Evolutionary conservation across 2,113 vertebrate genomes (phyloP).

Genomic region (Aphyosemion australe): DNA sequence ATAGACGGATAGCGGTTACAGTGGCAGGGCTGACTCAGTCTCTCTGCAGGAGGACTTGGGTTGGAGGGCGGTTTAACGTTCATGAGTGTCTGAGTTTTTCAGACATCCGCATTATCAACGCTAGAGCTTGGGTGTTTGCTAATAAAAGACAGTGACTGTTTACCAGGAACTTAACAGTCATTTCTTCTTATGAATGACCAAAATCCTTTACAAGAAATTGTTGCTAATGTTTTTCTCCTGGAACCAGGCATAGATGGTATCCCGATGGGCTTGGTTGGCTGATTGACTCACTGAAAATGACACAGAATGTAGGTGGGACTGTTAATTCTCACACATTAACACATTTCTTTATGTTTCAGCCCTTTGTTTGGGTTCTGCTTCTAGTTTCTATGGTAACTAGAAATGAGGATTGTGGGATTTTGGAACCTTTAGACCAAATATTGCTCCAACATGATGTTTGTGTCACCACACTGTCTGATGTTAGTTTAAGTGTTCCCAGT

Average conservation of each 20-base stretch:
- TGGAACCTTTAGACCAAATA: too few species aligned
- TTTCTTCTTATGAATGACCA: slow-evolving; percentile 47
- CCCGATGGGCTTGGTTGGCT: slow-evolving; percentile 38
- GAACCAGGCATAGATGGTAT: slow-evolving; percentile 28
- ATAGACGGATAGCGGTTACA: slow-evolving; percentile 48
- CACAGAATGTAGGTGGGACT: too few species aligned
- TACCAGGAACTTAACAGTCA: slow-evolving; percentile 52
- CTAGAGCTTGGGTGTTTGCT: slow-evolving; percentile 14
- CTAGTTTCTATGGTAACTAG: too few species aligned
- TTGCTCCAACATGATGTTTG: too few species aligned
- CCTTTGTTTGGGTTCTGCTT: too few species aligned
- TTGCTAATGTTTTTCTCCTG: slow-evolving; percentile 37
- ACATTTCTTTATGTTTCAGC: too few species aligned
- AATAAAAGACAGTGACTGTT: slow-evolving; percentile 21
- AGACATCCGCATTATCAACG: slow-evolving; percentile 27
- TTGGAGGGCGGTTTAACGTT: slow-evolving; percentile 1
- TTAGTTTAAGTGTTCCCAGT: too few species aligned
- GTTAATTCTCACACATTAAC: too few species aligned
- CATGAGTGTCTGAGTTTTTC: not conserved
- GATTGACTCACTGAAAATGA: slow-evolving; percentile 64
- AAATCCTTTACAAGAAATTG: slow-evolving; percentile 46
- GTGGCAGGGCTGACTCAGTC: slow-evolving; percentile 42
- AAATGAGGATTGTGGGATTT: too few species aligned
- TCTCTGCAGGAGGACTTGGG: slow-evolving; percentile 34
- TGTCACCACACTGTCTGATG: too few species aligned